Conservation (phyloP, 1,140 invertebrate species). For the Drosophila melanica region DNA sequence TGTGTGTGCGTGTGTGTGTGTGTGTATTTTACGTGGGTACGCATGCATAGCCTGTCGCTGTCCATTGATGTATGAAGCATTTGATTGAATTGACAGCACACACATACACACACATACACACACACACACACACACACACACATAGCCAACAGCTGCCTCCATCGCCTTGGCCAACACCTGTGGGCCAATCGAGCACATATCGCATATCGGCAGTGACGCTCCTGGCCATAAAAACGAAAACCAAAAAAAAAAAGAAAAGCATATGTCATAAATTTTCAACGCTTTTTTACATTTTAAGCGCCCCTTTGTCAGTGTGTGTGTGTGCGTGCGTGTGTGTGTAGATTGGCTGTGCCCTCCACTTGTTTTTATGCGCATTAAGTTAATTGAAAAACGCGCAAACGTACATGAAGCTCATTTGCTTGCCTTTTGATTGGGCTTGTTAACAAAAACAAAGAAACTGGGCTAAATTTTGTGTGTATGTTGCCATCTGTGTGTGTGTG, state of each 20-base stretch:
- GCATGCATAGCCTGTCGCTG: slow-evolving; percentile 44
- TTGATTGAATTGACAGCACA: slow-evolving; percentile 79
- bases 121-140: slow-evolving; percentile 5
- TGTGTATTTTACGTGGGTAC: slow-evolving; percentile 12
- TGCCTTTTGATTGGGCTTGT: slow-evolving; percentile 62
- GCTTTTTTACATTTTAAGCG: slow-evolving; percentile 59
- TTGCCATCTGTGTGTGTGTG: not conserved
- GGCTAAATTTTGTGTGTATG: slow-evolving; percentile 10
- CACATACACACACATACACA: slow-evolving; percentile 10
- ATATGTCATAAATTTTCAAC: slow-evolving; percentile 80
- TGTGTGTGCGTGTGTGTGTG: not conserved
- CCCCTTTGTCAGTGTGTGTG: slow-evolving; percentile 34
- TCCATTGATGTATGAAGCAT: slow-evolving; percentile 80
- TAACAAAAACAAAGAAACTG: slow-evolving; percentile 16
- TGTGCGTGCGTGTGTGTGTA: slow-evolving; percentile 29
- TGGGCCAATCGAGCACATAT: slow-evolving; percentile 75
- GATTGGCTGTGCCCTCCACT: slow-evolving; percentile 14
- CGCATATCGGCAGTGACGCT: slow-evolving; percentile 61
- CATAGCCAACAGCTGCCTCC: too few species aligned
- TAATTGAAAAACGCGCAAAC: slow-evolving; percentile 77
- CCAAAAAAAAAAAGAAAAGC: slow-evolving; percentile 52
- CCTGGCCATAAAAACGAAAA: slow-evolving; percentile 29
- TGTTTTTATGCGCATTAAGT: slow-evolving; percentile 78
- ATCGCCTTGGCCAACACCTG: slow-evolving; percentile 14
- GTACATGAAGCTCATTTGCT: slow-evolving; percentile 60